Conservation (phyloP, 1,140 invertebrate genomes). For the Psilanteris sp. region DNA sequence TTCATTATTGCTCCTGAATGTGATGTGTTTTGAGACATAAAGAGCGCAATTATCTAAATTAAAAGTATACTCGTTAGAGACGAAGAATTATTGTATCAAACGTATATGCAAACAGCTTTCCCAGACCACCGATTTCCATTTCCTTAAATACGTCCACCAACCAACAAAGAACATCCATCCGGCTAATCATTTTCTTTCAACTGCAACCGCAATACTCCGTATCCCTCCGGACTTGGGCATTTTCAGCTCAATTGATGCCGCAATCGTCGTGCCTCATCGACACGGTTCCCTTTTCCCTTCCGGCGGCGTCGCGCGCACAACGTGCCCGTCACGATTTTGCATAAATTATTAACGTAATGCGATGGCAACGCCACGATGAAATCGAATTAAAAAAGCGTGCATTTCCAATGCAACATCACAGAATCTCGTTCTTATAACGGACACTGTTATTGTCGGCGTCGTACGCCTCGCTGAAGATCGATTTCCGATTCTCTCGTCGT, state of each 20-base stretch:
- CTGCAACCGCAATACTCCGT: slow-evolving; percentile 14
- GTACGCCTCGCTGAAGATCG: slow-evolving; percentile 40
- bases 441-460: slow-evolving; percentile 1
- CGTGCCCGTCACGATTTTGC: slow-evolving; percentile 25
- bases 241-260: slow-evolving; percentile 31
- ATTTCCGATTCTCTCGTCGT: slow-evolving; percentile 27
- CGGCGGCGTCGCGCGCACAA: slow-evolving; percentile 4
- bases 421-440: slow-evolving; percentile 26
- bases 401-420: slow-evolving; percentile 10
- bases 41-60: no score
- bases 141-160: slow-evolving; percentile 3
- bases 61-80: no score
- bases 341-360: slow-evolving; percentile 26
- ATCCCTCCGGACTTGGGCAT: background rate
- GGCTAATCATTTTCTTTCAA: slow-evolving; percentile 29
- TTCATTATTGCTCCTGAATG: no score
- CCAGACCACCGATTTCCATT: slow-evolving; percentile 6
- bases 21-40: no score
- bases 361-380: background rate
- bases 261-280: slow-evolving; percentile 27
- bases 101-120: slow-evolving; percentile 22
- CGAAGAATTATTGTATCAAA: no score
- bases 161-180: slow-evolving; percentile 22
- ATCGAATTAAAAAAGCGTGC: slow-evolving; percentile 3
- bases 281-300: slow-evolving; percentile 28